Conservation (phyloP, 2,888 invertebrate species). For the Myopa testacea region DNA sequence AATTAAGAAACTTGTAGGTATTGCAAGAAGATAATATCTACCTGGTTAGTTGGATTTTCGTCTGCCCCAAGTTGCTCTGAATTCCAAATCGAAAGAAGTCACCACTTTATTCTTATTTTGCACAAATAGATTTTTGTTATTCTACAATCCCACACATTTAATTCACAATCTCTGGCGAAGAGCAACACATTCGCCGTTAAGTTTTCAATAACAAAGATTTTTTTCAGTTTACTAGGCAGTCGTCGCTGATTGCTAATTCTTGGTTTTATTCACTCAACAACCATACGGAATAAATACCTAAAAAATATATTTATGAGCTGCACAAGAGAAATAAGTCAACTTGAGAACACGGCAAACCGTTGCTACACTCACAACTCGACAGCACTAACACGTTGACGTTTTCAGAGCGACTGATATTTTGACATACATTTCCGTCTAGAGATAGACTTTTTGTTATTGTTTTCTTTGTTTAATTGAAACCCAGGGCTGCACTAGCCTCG, state of each 20-base stretch:
- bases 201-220: too few relatives aligned
- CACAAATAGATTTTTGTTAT: too few relatives aligned
- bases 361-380: neutral
- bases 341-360: slow-evolving; percentile 1
- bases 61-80: too few relatives aligned
- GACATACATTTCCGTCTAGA: slow-evolving; percentile 31
- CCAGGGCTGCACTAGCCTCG: neutral
- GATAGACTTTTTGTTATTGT: slow-evolving; percentile 2
- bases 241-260: slow-evolving; percentile 11
- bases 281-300: neutral
- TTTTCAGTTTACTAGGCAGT: too few relatives aligned
- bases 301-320: slow-evolving; percentile 8
- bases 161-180: too few relatives aligned
- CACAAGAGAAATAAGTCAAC: slow-evolving; percentile 3
- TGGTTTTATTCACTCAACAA: neutral
- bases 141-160: too few relatives aligned
- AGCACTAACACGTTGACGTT: slow-evolving; percentile 23
- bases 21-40: too few relatives aligned
- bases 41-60: too few relatives aligned
- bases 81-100: too few relatives aligned
- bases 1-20: too few relatives aligned
- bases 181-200: too few relatives aligned
- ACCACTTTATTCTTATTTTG: too few relatives aligned
- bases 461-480: neutral
- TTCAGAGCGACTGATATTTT: slow-evolving; percentile 31